A percentile compares a stretch with the other conserved stretches of the same genome.
Evolutionary conservation across 2,797 vertebrate species (phyloP).

Genomic region (Thripadectes ignobilis): DNA sequence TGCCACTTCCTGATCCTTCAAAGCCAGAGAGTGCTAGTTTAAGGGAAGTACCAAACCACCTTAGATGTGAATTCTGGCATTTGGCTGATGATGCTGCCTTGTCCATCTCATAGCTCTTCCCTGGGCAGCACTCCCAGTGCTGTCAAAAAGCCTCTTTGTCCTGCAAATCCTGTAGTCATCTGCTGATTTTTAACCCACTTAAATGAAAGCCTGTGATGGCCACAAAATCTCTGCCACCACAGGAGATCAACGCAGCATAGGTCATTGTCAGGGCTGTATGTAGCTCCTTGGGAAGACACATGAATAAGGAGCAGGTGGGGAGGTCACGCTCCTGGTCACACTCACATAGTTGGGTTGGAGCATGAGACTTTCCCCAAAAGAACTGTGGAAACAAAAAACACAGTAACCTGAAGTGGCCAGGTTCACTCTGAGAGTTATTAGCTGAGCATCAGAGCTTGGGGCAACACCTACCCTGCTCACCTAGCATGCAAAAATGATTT

Average conservation of each 20-base stretch:
- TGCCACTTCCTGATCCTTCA: not conserved
- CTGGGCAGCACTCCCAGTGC: not conserved
- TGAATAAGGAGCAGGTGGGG: not conserved
- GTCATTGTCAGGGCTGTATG: not conserved
- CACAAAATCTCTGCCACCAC: not conserved
- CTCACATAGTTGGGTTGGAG: not conserved
- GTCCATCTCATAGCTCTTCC: not conserved
- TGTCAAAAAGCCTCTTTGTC: not conserved
- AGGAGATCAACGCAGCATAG: not conserved
- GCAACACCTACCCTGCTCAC: not conserved
- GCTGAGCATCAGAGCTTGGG: not conserved
- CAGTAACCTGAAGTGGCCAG: accelerated
- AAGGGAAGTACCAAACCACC: not conserved
- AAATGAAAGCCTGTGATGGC: not conserved
- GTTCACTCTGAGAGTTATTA: not conserved
- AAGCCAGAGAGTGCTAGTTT: not conserved
- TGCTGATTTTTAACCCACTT: not conserved
- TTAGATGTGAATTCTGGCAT: not conserved
- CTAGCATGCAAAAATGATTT: not conserved
- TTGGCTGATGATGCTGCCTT: not conserved
- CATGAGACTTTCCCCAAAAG: not conserved
- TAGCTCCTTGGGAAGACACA: not conserved
- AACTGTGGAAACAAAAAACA: not conserved
- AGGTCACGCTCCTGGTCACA: not conserved
- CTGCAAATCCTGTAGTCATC: not conserved